These are phyloP conservation scores for Lasioglossum malachurum DNA, from an alignment of 2,888 invertebrate species.

Conservation along the genomic window DNA sequence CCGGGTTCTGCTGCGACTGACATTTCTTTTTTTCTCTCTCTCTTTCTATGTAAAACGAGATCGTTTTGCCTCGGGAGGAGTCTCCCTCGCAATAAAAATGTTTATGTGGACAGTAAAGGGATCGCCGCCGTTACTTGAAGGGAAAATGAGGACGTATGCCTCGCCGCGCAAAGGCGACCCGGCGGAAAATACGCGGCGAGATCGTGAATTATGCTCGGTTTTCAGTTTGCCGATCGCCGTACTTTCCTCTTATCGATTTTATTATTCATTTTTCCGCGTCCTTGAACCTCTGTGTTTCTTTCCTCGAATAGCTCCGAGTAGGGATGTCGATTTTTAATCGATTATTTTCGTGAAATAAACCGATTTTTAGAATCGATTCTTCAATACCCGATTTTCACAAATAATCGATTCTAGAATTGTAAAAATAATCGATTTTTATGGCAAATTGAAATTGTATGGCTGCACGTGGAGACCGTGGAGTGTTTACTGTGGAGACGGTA, in stretches of 20 bases:
- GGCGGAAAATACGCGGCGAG: neutral
- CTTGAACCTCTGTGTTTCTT: neutral
- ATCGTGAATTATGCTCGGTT: conserved; percentile 23
- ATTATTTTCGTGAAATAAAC: too few relatives aligned
- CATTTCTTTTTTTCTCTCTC: conserved; percentile 50
- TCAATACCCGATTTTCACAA: too few relatives aligned
- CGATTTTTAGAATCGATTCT: too few relatives aligned
- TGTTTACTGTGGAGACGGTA: too few relatives aligned
- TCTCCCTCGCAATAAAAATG: conserved; percentile 76
- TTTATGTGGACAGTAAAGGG: conserved; percentile 75
- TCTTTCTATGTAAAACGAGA: conserved; percentile 68
- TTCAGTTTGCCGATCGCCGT: neutral
- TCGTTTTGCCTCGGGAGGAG: conserved; percentile 70
- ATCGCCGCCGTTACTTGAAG: conserved; percentile 46
- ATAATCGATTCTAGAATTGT: too few relatives aligned
- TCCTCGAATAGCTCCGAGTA: neutral
- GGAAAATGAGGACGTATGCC: conserved; percentile 38
- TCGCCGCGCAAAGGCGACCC: conserved; percentile 16
- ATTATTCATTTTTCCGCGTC: neutral
- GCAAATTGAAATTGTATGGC: too few relatives aligned
- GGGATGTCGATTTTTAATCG: too few relatives aligned
- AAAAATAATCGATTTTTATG: too few relatives aligned
- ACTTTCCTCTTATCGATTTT: neutral
- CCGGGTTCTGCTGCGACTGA: conserved; percentile 53
- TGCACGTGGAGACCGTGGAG: too few relatives aligned